Conservation (phyloP, 2,888 invertebrate genomes). For the Parnassius mnemosyne region DNA sequence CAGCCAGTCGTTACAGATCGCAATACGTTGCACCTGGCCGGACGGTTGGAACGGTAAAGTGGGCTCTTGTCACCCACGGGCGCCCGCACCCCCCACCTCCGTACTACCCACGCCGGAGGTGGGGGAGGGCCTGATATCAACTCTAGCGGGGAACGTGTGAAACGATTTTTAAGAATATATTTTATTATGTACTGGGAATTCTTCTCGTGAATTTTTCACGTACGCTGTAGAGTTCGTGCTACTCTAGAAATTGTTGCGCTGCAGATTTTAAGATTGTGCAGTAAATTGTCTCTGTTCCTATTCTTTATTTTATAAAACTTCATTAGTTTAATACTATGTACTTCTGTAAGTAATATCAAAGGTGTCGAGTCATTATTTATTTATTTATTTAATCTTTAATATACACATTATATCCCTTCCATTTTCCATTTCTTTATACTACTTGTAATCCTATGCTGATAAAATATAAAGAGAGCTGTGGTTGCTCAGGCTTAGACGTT, state of each 20-base stretch:
- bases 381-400: too few relatives aligned
- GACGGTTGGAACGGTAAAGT: slow-evolving; percentile 21
- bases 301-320: neutral
- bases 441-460: too few relatives aligned
- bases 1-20: slow-evolving; percentile 45
- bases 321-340: too few relatives aligned
- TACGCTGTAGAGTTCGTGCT: slow-evolving; percentile 11
- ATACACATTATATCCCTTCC: too few relatives aligned
- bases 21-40: slow-evolving; percentile 63
- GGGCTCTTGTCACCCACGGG: slow-evolving; percentile 47
- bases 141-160: slow-evolving; percentile 50
- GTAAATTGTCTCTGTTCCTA: neutral
- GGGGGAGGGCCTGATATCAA: slow-evolving; percentile 38
- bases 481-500: too few relatives aligned
- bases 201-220: slow-evolving; percentile 27
- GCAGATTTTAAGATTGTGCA: slow-evolving; percentile 18
- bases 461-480: too few relatives aligned
- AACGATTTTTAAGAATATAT: slow-evolving; percentile 62
- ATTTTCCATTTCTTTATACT: too few relatives aligned
- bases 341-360: too few relatives aligned
- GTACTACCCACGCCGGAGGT: slow-evolving; percentile 23
- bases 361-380: too few relatives aligned
- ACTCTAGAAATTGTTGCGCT: slow-evolving; percentile 9
- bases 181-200: slow-evolving; percentile 40
- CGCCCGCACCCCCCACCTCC: slow-evolving; percentile 29